Evolutionary conservation across 2,797 vertebrate genomes (phyloP).

Genomic region (Acanthurus leucopareius): DNA sequence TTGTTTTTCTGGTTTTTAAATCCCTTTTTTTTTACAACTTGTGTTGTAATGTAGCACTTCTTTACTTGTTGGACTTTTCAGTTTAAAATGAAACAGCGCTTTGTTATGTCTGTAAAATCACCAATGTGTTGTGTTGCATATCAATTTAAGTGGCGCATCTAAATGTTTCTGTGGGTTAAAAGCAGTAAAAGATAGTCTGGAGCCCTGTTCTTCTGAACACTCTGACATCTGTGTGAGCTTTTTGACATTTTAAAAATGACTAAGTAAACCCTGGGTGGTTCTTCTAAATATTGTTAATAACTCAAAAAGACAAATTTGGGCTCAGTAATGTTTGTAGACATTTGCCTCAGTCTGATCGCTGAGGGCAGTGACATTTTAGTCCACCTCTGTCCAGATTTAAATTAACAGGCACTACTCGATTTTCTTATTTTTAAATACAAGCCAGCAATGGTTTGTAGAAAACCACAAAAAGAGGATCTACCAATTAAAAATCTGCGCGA

Average conservation of each 20-base stretch:
- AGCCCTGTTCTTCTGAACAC: no score
- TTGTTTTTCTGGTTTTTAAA: no score
- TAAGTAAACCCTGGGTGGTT: neutral
- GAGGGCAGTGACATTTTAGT: constrained; percentile 5
- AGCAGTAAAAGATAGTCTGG: no score
- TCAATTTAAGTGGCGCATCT: no score
- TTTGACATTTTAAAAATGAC: neutral
- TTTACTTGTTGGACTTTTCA: no score
- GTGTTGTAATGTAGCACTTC: no score
- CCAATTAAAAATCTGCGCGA: constrained; percentile 31
- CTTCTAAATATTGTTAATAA: neutral
- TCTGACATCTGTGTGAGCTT: neutral
- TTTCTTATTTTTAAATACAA: constrained; percentile 42
- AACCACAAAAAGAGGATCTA: constrained; percentile 69
- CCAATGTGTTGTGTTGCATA: no score
- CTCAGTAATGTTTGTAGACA: neutral
- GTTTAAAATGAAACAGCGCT: no score
- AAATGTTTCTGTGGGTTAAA: no score
- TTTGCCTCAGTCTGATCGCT: neutral
- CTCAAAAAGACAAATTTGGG: no score
- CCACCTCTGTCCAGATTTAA: constrained; percentile 38
- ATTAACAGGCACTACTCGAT: constrained; percentile 39
- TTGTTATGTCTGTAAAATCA: no score
- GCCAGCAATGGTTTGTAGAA: constrained; percentile 43
- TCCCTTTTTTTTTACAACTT: no score